These are phyloP conservation scores for Pseudopleuronectes americanus DNA, from an alignment of 2,797 vertebrate genomes.

Conservation along the genomic window DNA sequence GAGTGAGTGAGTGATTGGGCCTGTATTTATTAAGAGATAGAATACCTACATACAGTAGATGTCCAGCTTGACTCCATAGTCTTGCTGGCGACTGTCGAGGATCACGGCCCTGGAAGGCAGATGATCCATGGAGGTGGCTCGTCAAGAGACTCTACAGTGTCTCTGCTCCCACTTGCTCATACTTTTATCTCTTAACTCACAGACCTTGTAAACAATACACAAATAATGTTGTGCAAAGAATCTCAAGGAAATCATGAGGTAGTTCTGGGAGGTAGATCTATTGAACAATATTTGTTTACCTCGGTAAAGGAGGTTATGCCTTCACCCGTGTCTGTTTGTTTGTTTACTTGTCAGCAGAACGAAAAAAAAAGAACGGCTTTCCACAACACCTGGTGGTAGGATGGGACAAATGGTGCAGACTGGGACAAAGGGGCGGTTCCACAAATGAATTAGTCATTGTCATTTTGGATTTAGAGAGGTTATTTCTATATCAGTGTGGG, in stretches of 20 bases:
- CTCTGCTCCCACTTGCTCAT: constrained; percentile 35
- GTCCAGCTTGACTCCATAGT: constrained; percentile 45
- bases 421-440: too few relatives aligned
- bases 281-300: too few relatives aligned
- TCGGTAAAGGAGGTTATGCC: too few relatives aligned
- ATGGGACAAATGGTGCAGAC: too few relatives aligned
- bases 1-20: not conserved
- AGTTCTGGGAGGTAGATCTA: too few relatives aligned
- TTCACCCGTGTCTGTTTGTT: too few relatives aligned
- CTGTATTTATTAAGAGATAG: constrained; percentile 37
- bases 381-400: too few relatives aligned
- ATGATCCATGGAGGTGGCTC: constrained; percentile 58
- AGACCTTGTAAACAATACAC: constrained; percentile 3
- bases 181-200: constrained; percentile 37
- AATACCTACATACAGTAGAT: constrained; percentile 32
- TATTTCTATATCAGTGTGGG: too few relatives aligned
- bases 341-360: too few relatives aligned
- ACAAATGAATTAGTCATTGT: too few relatives aligned
- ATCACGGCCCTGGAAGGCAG: constrained; percentile 56
- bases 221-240: constrained; percentile 3
- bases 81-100: constrained; percentile 41
- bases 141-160: constrained; percentile 33
- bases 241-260: not conserved
- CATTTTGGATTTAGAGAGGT: too few relatives aligned
- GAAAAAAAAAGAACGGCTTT: too few relatives aligned